Evolutionary conservation across 2,797 vertebrate genomes (phyloP), one percentile per base, ranked within the genome.

Genomic region (Florisuga fusca): DNA sequence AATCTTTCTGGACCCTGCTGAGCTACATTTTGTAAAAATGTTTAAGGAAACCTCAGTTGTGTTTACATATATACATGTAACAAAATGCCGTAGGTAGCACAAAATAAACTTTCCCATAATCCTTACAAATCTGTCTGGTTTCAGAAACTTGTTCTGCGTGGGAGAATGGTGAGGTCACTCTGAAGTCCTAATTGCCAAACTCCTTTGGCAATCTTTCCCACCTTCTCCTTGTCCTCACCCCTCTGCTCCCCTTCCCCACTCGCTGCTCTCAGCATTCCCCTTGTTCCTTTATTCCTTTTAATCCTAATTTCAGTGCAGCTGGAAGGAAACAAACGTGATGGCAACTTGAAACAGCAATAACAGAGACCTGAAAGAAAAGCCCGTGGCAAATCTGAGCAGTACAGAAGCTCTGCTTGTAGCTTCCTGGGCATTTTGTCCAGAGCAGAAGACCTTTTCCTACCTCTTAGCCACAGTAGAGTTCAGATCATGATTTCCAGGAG

Each of bases 141-240:
- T 89, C 90, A 95, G 86, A 78, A 92, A 83, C 93, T 68, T 46
- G 81, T 85, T 91, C 87, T 83, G 92, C 16, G 87, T 91, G 91
- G 93, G 95, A 92, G 91, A 95, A 91, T 5, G 36, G 73, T 95
- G 93, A 97, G 95, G 89, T 95, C 95, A 93, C 91, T 36, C 68
- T 15, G 3, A 59, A 83, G 68, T 12, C 78, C 76, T 75, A 23
- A 55, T 66, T 94, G 93, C 93, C 92, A 89, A 92, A 76, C 76
- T 73, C 26, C 80, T 71, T 34, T 86, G 89, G 94, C 83, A 89
- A 80, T 34, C 55, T 16, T 74, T 93, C 87, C 87, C 90, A 90
- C 89, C 87, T 92, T 90, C 74, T 74, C 84, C 80, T 67, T 78
- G 64, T 91, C 94, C 89, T 95, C 85, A 72, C 55, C 83, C 64